Percentiles rank a stretch among this genome's conserved stretches.
Evolutionary conservation across 1,140 invertebrate genomes (phyloP).

Genomic region (Charaxes varanes): DNA sequence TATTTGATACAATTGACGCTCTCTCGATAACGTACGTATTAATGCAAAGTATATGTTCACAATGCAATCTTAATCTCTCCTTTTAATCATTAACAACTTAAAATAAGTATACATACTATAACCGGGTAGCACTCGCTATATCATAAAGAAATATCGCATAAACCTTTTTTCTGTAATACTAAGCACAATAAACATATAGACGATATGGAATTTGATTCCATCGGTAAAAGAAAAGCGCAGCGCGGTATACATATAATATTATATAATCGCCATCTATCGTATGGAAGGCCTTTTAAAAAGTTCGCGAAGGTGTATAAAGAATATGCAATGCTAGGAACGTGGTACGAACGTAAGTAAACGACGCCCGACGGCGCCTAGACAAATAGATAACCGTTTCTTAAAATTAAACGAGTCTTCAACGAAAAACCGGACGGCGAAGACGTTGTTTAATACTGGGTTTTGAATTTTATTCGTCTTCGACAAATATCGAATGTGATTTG

Average conservation of each 20-base stretch:
- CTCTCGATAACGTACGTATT: slow-evolving; percentile 42
- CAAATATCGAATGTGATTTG: slow-evolving; percentile 1
- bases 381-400: slow-evolving; percentile 21
- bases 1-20: slow-evolving; percentile 68
- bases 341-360: slow-evolving; percentile 44
- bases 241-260: slow-evolving; percentile 24
- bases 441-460: slow-evolving; percentile 6
- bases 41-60: slow-evolving; percentile 60
- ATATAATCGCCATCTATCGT: slow-evolving; percentile 12
- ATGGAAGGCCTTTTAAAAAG: slow-evolving; percentile 21
- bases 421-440: slow-evolving; percentile 20
- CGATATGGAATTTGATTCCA: slow-evolving; percentile 43
- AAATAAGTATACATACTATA: slow-evolving; percentile 40
- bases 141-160: slow-evolving; percentile 15
- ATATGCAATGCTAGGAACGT: slow-evolving; percentile 59
- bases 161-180: slow-evolving; percentile 7
- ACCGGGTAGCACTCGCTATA: slow-evolving; percentile 39
- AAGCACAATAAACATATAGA: slow-evolving; percentile 21
- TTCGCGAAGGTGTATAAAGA: too few relatives aligned
- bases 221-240: slow-evolving; percentile 19
- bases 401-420: slow-evolving; percentile 16
- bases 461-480: not conserved
- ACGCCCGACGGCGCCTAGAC: slow-evolving; percentile 24
- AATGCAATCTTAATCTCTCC: slow-evolving; percentile 71
- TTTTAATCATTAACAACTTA: slow-evolving; percentile 65